Evolutionary conservation across 2,888 invertebrate genomes (phyloP).

Genomic region (Itoplectis maculator): DNA sequence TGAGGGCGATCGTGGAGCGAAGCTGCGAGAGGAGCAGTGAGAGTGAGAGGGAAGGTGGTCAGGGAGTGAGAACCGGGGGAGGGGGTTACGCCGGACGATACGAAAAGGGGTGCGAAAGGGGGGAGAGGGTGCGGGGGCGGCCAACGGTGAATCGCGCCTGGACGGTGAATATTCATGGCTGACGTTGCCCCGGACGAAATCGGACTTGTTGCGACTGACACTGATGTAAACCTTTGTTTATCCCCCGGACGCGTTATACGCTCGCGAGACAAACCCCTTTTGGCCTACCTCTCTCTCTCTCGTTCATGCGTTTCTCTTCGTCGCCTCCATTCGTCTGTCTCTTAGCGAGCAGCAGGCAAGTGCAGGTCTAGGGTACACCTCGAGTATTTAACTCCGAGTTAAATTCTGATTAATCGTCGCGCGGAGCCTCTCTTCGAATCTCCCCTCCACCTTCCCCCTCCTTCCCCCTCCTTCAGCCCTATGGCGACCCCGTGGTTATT

Average conservation of each 20-base stretch:
- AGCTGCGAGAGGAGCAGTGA: slow-evolving; percentile 44
- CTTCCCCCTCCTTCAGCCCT: no score
- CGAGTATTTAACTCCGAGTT: slow-evolving; percentile 81
- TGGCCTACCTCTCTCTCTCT: no score
- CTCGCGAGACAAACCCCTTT: slow-evolving; percentile 65
- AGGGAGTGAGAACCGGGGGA: slow-evolving; percentile 61
- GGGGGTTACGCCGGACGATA: slow-evolving; percentile 59
- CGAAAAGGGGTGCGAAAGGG: slow-evolving; percentile 71
- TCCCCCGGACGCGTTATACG: slow-evolving; percentile 74
- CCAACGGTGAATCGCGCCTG: slow-evolving; percentile 70
- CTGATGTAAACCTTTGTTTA: slow-evolving; percentile 84
- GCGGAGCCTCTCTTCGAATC: slow-evolving; percentile 31
- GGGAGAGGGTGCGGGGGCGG: no score
- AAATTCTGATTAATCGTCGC: slow-evolving; percentile 83
- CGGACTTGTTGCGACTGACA: slow-evolving; percentile 85
- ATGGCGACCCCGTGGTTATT: slow-evolving; percentile 76
- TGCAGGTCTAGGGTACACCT: slow-evolving; percentile 45
- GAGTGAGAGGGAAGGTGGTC: slow-evolving; percentile 43
- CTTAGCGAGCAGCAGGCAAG: slow-evolving; percentile 1
- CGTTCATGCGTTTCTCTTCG: no score
- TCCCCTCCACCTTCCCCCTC: no score
- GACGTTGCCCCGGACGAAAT: slow-evolving; percentile 80
- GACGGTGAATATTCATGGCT: slow-evolving; percentile 79
- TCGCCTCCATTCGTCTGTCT: not conserved
- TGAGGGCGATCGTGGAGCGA: slow-evolving; percentile 66